Base-by-base conservation (phyloP, 2,888 invertebrate genomes). In the Operophtera brumata region DNA sequence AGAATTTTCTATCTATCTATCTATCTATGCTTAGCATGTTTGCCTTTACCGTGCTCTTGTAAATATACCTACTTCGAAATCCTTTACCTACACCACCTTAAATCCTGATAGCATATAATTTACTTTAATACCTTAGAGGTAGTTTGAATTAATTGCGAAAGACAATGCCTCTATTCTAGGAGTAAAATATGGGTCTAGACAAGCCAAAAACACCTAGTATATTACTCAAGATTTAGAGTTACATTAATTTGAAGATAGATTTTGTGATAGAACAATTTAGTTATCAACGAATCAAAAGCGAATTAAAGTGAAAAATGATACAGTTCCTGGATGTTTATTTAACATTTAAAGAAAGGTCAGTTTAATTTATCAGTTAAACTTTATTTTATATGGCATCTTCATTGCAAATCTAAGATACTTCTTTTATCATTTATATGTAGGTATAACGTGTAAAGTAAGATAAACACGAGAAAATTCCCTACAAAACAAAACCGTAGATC, bases 141-240 rank as follows among this genome's bases (percentile, higher is more conserved):
- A 40, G 28, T 49, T 42, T 44, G 49, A 64, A 68, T 77, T 77
- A 81, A 80, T 76, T 77, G 73, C 54, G 61, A 60, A 64, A 68
- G 69, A 68, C 64, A 70, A 70, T 69, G 61, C 60, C 66, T 54
- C 57, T 79, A 20, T 39, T 30, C 37, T 30, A 10, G 37, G 11
- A 34, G 34, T 37, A 70, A 86, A 73, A 69, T 79, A 84, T 81
- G 78, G 71, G 84, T 84, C 84, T 85, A 85, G 84, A 84, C 82
- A 3, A 20, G 20, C n/a, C n/a, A 20, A 4, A 20, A 20, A 20
- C 20, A 59, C 50, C 52, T 56, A 59, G 66, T 70, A 74, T 75
- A 80, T 69, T 76, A 77, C 77, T 80, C 74, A 71, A 65, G 37
- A 36, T 53, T 28, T 30, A n/a, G 12, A 48, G 20, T 34, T 13